phyloP scores from a whole-genome alignment of 2,113 vertebrate genomes.

The Gracilinanus agilis region DNA sequence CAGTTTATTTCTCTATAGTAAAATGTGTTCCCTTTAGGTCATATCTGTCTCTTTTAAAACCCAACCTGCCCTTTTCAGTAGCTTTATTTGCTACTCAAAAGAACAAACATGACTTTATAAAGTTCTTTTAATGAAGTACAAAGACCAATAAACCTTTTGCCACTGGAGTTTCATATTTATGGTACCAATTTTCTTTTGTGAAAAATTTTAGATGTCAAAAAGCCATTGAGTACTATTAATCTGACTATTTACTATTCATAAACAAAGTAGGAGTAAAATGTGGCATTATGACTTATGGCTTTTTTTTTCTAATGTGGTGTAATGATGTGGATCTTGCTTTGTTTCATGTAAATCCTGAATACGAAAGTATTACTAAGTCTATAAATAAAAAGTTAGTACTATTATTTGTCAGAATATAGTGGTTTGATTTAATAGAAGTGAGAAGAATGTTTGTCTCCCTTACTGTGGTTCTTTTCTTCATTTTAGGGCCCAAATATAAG shows the following conservation, averaged over 20 bases:
- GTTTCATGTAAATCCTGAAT: conserved; percentile 74
- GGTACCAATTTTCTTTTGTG: conserved; percentile 52
- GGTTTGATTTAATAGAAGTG: conserved; percentile 69
- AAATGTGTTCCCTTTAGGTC: conserved; percentile 85
- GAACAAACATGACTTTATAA: conserved; percentile 79
- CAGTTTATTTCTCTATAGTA: conserved; percentile 81
- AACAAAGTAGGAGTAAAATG: conserved; percentile 70
- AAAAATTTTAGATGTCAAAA: conserved; percentile 64
- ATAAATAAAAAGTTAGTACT: conserved; percentile 64
- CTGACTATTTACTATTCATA: conserved; percentile 73
- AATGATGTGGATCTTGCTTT: conserved; percentile 72
- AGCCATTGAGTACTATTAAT: conserved; percentile 54
- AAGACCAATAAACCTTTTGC: conserved; percentile 81
- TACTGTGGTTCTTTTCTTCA: conserved; percentile 23
- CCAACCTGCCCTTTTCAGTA: conserved; percentile 81
- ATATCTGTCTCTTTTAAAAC: conserved; percentile 80
- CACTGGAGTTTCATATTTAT: conserved; percentile 71
- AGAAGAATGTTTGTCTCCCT: conserved; percentile 44
- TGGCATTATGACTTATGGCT: conserved; percentile 61
- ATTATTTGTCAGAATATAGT: conserved; percentile 28
- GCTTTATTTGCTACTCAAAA: conserved; percentile 77
- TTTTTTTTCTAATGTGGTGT: conserved; percentile 34
- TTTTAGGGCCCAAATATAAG: background rate
- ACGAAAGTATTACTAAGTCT: conserved; percentile 61
- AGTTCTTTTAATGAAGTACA: conserved; percentile 77